Evolutionary conservation across 2,113 vertebrate genomes (phyloP).

Genomic region (Tauraco erythrolophus): DNA sequence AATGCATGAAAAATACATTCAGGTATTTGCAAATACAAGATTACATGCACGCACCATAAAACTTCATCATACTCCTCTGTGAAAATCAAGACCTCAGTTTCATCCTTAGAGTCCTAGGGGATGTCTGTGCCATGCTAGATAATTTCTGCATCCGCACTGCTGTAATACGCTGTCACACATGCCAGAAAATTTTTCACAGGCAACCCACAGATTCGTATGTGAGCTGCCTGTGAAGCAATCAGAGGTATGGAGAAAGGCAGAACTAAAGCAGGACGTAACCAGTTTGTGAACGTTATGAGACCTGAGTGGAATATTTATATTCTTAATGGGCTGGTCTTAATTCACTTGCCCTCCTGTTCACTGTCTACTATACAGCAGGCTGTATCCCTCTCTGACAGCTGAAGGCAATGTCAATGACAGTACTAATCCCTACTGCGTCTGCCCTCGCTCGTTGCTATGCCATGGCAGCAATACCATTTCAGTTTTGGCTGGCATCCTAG

Average conservation of each 20-base stretch:
- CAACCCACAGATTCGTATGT: not conserved
- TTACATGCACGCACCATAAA: not conserved
- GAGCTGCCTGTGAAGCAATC: not conserved
- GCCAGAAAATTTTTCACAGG: not conserved
- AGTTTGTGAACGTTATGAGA: not conserved
- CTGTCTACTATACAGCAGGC: not conserved
- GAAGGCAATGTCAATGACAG: not conserved
- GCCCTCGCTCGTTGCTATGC: not conserved
- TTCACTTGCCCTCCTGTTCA: not conserved
- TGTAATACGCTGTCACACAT: not conserved
- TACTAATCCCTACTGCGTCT: accelerated
- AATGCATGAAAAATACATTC: not conserved
- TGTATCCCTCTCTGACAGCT: not conserved
- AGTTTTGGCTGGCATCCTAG: not conserved
- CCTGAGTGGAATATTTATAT: not conserved
- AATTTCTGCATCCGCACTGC: not conserved
- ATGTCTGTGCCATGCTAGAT: not conserved
- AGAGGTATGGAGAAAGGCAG: not conserved
- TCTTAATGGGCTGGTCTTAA: not conserved
- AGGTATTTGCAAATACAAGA: not conserved
- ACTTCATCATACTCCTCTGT: not conserved
- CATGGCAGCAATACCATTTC: not conserved
- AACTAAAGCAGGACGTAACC: not conserved
- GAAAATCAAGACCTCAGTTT: constrained; percentile 5
- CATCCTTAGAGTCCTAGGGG: not conserved